Base-by-base conservation (phyloP, 1,140 invertebrate species). In the Scaptomyza hsui region DNA sequence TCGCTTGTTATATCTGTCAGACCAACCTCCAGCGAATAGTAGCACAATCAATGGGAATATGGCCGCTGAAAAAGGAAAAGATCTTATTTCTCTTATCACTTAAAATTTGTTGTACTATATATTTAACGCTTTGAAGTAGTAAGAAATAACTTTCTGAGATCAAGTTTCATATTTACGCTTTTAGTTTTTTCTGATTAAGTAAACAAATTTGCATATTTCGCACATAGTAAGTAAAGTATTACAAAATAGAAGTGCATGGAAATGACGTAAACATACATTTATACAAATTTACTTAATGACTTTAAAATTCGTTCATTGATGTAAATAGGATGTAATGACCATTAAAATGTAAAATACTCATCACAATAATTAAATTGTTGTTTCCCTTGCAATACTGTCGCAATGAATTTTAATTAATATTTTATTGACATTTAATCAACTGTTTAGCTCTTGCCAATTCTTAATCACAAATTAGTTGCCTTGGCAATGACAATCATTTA, bases 21-120 rank as follows among this genome's bases (percentile, higher is more conserved):
- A 94, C 93, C 94, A 94, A 1, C 94, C 93, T 63, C 95, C 94
- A 72, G 95, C 90, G 90, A 95, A 93, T 42, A 95, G 83, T 9
- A 94, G 92, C 64, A 94, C 92, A 24, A 94, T 92, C 2, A 94
- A 85, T 0, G 94, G 94, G 52, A 95, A 93, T 4, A 93, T 92
- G 0, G 93, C 93, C 62, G 93, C 93, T 91, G 13, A 53, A 42
- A 26, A 6, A 0, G 57, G 21, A 4, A 10, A 44, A 21, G 19
- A 15, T 21, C n/a, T n/a, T n/a, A n/a, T n/a, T n/a, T n/a, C n/a
- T n/a, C n/a, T n/a, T n/a, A n/a, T n/a, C n/a, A n/a, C n/a, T n/a
- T n/a, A n/a, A n/a, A n/a, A n/a, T n/a, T n/a, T n/a, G n/a, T n/a
- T n/a, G n/a, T n/a, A n/a, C n/a, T n/a, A n/a, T n/a, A n/a, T n/a